A percentile compares a stretch with the other conserved stretches of the same genome.
phyloP scores from a whole-genome alignment of 2,888 invertebrate species.

The Campaea margaritaria region DNA sequence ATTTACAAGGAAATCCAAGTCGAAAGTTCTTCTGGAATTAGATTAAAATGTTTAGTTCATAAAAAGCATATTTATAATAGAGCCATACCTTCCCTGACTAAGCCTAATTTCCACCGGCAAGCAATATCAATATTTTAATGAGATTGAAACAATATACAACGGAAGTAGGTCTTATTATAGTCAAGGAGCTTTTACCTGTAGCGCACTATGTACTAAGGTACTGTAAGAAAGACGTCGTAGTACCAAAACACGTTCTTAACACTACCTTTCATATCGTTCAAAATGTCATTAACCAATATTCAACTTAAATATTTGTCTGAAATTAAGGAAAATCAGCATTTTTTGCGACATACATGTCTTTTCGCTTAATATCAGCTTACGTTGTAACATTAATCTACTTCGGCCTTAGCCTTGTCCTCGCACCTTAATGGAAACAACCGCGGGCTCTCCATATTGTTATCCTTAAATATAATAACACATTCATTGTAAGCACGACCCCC shows the following conservation, averaged over 20 bases:
- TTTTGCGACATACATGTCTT: no score
- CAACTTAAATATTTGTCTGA: no score
- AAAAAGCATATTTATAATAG: neutral
- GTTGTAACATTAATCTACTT: no score
- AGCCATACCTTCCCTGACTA: constrained; percentile 19
- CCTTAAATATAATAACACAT: constrained; percentile 20
- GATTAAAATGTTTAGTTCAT: neutral
- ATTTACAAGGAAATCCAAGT: no score
- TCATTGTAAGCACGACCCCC: constrained; percentile 34
- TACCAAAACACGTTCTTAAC: neutral
- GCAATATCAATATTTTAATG: constrained; percentile 40
- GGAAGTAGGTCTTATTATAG: constrained; percentile 20
- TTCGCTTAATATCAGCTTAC: no score
- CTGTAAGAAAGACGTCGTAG: neutral
- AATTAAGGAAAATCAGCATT: no score
- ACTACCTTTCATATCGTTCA: no score
- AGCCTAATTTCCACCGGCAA: constrained; percentile 20
- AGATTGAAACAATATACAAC: constrained; percentile 39
- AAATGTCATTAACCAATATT: no score
- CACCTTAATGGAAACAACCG: neutral
- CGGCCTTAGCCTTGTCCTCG: neutral
- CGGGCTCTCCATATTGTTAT: constrained; percentile 6
- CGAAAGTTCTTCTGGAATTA: no score
- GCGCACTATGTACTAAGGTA: neutral
- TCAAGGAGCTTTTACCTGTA: neutral